These are phyloP conservation scores for Trachelipus rathkii DNA, from an alignment of 1,140 invertebrate species.

Conservation along the genomic window DNA sequence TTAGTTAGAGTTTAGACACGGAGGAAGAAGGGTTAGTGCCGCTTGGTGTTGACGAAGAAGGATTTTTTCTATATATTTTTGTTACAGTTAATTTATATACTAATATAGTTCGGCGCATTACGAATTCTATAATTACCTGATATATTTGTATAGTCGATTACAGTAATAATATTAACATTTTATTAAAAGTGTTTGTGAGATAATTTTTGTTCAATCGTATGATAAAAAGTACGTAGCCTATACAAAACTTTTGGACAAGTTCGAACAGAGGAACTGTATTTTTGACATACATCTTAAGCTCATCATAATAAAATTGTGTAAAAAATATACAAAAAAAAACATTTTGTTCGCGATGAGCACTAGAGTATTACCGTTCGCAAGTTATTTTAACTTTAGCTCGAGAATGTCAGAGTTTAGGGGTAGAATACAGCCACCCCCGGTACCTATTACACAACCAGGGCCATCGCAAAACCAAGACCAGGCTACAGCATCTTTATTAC, in stretches of 20 bases:
- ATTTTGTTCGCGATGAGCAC: background rate
- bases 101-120: background rate
- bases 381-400: background rate
- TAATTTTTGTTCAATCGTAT: background rate
- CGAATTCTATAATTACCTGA: background rate
- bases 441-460: background rate
- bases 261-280: background rate
- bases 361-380: background rate
- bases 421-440: background rate
- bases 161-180: background rate
- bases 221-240: background rate
- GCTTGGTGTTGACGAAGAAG: background rate
- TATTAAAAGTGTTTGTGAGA: background rate
- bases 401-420: conserved; percentile 3
- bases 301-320: no score
- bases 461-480: background rate
- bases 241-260: background rate
- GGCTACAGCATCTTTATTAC: background rate
- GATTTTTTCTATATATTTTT: background rate
- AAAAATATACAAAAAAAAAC: no score
- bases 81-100: background rate
- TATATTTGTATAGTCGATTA: background rate
- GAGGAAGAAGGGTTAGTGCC: background rate
- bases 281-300: no score
- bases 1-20: background rate